Base-by-base conservation (phyloP, 2,888 invertebrate species). In the Drosophila sordidula region DNA sequence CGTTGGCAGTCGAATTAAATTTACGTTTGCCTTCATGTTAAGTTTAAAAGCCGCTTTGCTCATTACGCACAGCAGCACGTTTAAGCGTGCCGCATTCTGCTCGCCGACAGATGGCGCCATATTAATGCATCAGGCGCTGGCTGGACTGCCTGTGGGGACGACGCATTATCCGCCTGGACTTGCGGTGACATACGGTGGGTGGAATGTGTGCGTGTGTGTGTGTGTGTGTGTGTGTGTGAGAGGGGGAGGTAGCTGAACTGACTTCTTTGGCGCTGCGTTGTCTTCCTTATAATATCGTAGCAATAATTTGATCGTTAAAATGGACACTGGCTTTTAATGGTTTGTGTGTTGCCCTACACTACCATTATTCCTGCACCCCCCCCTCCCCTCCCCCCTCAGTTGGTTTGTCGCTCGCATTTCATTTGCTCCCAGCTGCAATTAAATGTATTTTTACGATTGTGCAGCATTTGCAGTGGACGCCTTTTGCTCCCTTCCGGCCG, bases 301-400 rank as follows among this genome's bases (percentile, higher is more conserved):
- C 84, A 84, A 84, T 84, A 84, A 84, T 89, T 84, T 89, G 83
- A 89, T 89, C 83, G 78, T 84, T 84, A 84, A 84, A 87, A 89
- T 78, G 87, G 84, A 68, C 84, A 74, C 75, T 71, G 78, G 50
- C 52, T 67, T 75, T 79, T 82, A 81, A 78, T 78, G 75, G 81
- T 51, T 67, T 65, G 41, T 62, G 34, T 58, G 58, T 42, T 34
- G 12, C 34, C 12, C 34, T 34, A 34, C 34, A 4, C 34, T 12
- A 34, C 34, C 12, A 34, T 34, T 34, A 34, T 34, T 34, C 4
- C 12, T 8, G 1, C n/a, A 12, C 6, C n/a, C n/a, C 6, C 11
- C 18, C 9, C n/a, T 1, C 6, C 12, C 2, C 16, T 42, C 32
- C 36, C 5, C 55, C 34, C 22, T 9, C 25, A 41, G 65, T 46